Conservation (phyloP, 2,113 vertebrate species). For the Hippocampus abdominalis region DNA sequence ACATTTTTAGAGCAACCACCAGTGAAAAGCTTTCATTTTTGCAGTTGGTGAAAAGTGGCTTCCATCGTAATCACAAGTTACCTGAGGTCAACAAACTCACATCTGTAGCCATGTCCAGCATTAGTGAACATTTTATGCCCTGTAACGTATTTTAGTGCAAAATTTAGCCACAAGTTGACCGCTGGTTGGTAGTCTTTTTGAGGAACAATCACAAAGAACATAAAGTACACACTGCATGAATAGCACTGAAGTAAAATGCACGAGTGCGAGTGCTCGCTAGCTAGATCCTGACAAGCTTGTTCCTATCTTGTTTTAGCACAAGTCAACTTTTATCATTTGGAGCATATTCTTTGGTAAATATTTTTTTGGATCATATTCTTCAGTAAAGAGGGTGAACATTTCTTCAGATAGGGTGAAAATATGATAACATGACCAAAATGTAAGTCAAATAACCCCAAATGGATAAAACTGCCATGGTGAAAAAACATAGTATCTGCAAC, state of each 20-base stretch:
- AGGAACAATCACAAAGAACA: background rate
- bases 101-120: too few species aligned
- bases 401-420: background rate
- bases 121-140: too few species aligned
- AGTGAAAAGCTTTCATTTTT: too few species aligned
- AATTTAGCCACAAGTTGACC: background rate
- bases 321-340: background rate
- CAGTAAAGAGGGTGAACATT: background rate
- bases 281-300: too few species aligned
- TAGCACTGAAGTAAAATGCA: too few species aligned
- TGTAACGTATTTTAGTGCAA: too few species aligned
- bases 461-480: background rate
- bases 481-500: conserved; percentile 15
- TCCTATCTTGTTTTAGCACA: background rate
- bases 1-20: too few species aligned
- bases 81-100: too few species aligned
- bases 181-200: background rate
- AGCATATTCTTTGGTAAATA: background rate
- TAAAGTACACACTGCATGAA: too few species aligned
- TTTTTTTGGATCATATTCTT: background rate
- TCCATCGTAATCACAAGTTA: too few species aligned
- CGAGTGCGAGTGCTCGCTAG: too few species aligned
- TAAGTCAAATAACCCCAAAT: background rate
- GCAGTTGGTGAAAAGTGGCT: too few species aligned
- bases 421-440: background rate